A percentile compares a stretch with the other conserved stretches of the same genome.
Conservation (phyloP, 2,888 invertebrate species). For the Panopea generosa region DNA sequence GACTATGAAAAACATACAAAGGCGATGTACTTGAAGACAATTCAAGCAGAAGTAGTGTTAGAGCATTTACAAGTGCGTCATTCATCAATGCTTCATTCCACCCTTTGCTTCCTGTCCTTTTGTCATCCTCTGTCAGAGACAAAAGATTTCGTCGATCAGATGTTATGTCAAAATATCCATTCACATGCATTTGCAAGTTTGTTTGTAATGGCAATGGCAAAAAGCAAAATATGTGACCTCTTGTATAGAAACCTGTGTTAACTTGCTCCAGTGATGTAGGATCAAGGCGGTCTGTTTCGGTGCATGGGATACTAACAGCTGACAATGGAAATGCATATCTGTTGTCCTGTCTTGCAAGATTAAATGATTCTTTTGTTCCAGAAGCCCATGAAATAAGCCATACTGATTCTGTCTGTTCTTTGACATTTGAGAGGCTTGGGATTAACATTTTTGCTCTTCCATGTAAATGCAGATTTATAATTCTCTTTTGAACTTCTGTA, state of each 20-base stretch:
- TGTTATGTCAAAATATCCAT: constrained; percentile 80
- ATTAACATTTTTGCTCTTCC: no score
- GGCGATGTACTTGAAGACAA: neutral
- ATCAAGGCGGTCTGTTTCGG: constrained; percentile 1
- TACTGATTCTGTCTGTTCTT: neutral
- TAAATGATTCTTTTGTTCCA: constrained; percentile 12
- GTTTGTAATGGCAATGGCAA: constrained; percentile 79
- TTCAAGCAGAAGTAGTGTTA: constrained; percentile 38
- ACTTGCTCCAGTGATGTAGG: neutral
- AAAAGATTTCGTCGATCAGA: constrained; percentile 76
- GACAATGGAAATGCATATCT: constrained; percentile 68
- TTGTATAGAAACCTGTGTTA: constrained; percentile 58
- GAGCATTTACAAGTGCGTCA: constrained; percentile 55
- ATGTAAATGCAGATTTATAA: no score
- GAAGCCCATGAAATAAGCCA: constrained; percentile 64
- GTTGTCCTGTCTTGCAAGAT: neutral
- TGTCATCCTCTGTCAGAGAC: constrained; percentile 76
- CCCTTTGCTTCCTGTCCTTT: constrained; percentile 25
- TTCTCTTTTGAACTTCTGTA: no score
- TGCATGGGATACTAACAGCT: constrained; percentile 71
- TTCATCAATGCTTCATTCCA: constrained; percentile 63
- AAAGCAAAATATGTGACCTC: constrained; percentile 77
- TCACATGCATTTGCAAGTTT: constrained; percentile 77
- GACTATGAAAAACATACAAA: neutral
- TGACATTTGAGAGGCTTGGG: no score